These are phyloP conservation scores for Gavia stellata DNA, from an alignment of 2,113 vertebrate genomes.

Conservation along the genomic window DNA sequence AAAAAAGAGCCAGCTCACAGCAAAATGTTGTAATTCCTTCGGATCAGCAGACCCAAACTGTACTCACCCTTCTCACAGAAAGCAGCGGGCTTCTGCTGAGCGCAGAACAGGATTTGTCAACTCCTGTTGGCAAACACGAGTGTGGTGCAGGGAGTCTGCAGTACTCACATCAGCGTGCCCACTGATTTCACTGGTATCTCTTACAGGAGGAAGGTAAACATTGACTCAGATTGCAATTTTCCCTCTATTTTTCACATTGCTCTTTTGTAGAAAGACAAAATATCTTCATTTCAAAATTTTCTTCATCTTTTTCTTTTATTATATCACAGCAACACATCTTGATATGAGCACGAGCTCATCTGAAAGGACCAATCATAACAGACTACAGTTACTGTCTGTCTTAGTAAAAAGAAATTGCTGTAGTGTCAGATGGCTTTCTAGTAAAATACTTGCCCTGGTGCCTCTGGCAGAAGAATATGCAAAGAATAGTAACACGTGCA, in stretches of 20 bases:
- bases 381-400: not conserved
- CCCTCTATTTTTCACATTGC: not conserved
- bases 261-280: not conserved
- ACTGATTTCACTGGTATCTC: not conserved
- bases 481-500: not conserved
- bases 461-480: not conserved
- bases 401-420: not conserved
- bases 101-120: fast-evolving
- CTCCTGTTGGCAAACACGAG: not conserved
- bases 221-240: not conserved
- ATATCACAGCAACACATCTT: not conserved
- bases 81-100: not conserved
- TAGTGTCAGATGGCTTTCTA: not conserved
- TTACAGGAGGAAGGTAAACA: not conserved
- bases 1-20: not conserved
- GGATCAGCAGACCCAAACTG: not conserved
- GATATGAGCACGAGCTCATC: not conserved
- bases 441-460: not conserved
- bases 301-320: not conserved
- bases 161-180: fast-evolving
- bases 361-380: not conserved
- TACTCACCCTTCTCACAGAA: not conserved
- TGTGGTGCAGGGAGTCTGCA: too few relatives aligned
- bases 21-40: not conserved
- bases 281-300: not conserved